Conservation (phyloP, 2,888 invertebrate species). For the Hydraecia micacea region DNA sequence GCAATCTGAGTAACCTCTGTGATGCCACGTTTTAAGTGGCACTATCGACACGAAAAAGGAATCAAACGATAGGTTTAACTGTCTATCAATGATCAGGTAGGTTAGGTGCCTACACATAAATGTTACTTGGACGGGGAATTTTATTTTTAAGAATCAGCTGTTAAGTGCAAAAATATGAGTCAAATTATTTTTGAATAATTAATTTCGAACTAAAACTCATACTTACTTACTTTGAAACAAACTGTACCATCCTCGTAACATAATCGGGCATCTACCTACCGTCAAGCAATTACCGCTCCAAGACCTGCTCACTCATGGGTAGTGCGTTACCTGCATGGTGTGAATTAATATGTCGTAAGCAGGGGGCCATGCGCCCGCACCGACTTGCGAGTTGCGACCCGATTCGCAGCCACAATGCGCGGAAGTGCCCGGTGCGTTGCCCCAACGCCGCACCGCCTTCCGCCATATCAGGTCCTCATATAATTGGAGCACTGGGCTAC, state of each 20-base stretch:
- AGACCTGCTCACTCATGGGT: conserved; percentile 41
- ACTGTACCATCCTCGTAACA: conserved; percentile 3
- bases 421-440: conserved; percentile 74
- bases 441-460: conserved; percentile 72
- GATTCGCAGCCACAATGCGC: conserved; percentile 80
- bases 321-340: conserved; percentile 49
- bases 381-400: conserved; percentile 67
- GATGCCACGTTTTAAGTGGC: background rate
- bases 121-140: too few relatives aligned
- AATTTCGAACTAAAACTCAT: too few relatives aligned
- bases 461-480: conserved; percentile 73
- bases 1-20: background rate
- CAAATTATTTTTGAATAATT: too few relatives aligned
- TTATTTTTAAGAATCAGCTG: too few relatives aligned
- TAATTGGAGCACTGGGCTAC: conserved; percentile 44
- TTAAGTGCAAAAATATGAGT: too few relatives aligned
- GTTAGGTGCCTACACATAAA: background rate
- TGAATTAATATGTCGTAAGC: conserved; percentile 65
- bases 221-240: background rate
- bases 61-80: background rate
- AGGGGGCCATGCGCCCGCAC: conserved; percentile 31
- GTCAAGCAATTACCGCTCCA: conserved; percentile 24
- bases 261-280: conserved; percentile 7
- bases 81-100: background rate
- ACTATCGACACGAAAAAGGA: background rate